Evolutionary conservation across 2,113 vertebrate genomes (phyloP).

Genomic region (Oreocharis arfaki): DNA sequence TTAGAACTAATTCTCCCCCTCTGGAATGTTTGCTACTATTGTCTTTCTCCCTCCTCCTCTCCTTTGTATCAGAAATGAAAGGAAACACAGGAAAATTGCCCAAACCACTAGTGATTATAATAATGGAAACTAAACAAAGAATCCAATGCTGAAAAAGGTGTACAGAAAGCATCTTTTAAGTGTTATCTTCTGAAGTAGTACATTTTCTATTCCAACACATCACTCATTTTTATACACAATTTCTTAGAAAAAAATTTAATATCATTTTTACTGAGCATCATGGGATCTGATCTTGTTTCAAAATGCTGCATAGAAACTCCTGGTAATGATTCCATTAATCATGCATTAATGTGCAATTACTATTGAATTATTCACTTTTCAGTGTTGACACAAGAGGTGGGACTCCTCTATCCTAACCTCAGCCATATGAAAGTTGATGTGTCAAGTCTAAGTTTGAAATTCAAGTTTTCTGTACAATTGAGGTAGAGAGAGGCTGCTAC

Average conservation of each 20-base stretch:
- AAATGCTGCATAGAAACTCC: background rate
- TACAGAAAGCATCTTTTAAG: background rate
- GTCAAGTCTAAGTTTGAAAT: background rate
- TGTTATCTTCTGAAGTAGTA: background rate
- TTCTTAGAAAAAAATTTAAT: background rate
- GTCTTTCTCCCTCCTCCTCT: rapidly evolving
- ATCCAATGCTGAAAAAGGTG: background rate
- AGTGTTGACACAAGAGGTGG: background rate
- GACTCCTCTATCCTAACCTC: background rate
- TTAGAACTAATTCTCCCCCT: background rate
- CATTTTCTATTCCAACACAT: background rate
- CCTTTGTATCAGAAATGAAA: constrained; percentile 22
- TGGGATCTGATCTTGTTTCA: background rate
- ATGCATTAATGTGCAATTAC: background rate
- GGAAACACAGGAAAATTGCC: background rate
- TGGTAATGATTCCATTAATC: background rate
- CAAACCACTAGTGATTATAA: constrained; percentile 20
- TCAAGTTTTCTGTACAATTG: background rate
- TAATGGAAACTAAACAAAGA: constrained; percentile 22
- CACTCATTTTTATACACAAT: background rate
- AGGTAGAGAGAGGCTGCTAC: background rate
- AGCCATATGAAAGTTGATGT: background rate
- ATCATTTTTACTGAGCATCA: background rate
- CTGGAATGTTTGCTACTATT: background rate
- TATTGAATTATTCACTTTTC: background rate